Evolutionary conservation across 2,888 invertebrate genomes (phyloP), one percentile per base, ranked within the genome.

Genomic region (Anorthoa munda): DNA sequence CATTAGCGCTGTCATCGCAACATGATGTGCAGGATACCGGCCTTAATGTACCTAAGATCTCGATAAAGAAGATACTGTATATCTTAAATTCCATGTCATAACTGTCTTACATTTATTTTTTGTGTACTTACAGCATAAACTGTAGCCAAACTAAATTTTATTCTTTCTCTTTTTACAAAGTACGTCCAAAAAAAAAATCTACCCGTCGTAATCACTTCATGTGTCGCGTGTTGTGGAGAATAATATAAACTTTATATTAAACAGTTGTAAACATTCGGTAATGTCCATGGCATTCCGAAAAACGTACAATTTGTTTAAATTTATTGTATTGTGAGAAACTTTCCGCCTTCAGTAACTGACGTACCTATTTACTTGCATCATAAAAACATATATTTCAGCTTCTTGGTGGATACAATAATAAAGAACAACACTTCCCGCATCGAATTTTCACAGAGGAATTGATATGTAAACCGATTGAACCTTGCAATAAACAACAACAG

Each of bases 1-100:
- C 68, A 78, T 79, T 77, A 73, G 17, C 53, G 53, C 55, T 81
- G 74, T 82, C 75, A 84, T 77, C 66, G 50, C 51, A 71, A 53
- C 48, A 17, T 67, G 72, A 66, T 61, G 23, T 74, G 18, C 71
- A 77, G 71, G 53, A 64, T 60, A 66, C 51, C 4, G 11, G 4
- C 31, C 21, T 59, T 9, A 12, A 45, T 9, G 39, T 39, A 9
- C 39, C 45, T 45, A 45, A 21, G 21, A 15, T 60, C n/a, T 45
- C 31, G 21, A 59, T 45, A 15, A 39, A 45, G 21, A n/a, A 59
- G 39, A 59, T 59, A 58, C 18, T n/a, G 12, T n/a, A 13, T 50
- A 55, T 5, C 45, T 13, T 3, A 7, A 45, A 45, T 21, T n/a
- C 21, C 21, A 45, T 15, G 39, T 15, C 21, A 59, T 21, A 59